Evolutionary conservation across 2,113 vertebrate genomes (phyloP).

Genomic region (Lepidothrix coronata): DNA sequence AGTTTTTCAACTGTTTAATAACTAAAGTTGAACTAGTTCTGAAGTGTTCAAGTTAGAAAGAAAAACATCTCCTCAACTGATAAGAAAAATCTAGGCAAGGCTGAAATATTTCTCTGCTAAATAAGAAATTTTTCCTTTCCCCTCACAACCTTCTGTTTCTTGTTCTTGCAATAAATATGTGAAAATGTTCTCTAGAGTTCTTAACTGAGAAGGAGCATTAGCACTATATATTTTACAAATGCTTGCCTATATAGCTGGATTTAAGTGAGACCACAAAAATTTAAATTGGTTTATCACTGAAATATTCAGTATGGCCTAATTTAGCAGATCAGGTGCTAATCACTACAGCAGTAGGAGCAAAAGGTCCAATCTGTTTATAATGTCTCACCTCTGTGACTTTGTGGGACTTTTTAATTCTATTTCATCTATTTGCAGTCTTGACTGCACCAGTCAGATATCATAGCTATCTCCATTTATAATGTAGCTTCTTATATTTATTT

Average conservation of each 20-base stretch:
- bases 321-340: not conserved
- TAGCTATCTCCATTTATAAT: not conserved
- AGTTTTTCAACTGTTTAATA: not conserved
- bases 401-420: not conserved
- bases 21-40: not conserved
- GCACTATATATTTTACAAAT: not conserved
- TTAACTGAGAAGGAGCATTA: not conserved
- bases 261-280: not conserved
- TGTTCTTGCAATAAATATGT: not conserved
- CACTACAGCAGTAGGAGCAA: not conserved
- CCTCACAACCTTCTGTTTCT: not conserved
- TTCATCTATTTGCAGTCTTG: not conserved
- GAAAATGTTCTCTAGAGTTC: not conserved
- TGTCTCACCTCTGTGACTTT: not conserved
- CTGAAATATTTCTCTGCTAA: not conserved
- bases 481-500: not conserved
- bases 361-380: rapidly evolving
- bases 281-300: not conserved
- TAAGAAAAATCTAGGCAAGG: not conserved
- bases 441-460: not conserved
- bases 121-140: not conserved
- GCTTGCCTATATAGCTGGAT: not conserved
- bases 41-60: not conserved
- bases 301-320: not conserved
- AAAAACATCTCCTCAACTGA: not conserved